phyloP scores from a whole-genome alignment of 1,140 invertebrate species.

The Cydia fagiglandana region DNA sequence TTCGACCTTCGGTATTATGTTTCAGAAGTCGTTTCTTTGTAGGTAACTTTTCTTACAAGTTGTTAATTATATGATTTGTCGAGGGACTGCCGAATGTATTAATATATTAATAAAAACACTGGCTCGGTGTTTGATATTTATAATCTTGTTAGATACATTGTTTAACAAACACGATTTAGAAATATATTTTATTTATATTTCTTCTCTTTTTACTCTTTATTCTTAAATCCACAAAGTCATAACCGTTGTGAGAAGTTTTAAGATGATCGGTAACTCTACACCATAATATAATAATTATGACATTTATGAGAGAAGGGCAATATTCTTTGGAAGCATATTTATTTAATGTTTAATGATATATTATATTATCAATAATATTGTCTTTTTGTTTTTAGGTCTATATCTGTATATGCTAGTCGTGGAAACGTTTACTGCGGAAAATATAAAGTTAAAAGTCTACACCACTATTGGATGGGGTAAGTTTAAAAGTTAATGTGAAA shows the following conservation, averaged over 20 bases:
- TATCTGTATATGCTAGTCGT: conserved; percentile 97
- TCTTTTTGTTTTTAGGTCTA: conserved; percentile 83
- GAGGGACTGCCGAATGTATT: background rate
- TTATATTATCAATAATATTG: background rate
- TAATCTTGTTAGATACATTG: background rate
- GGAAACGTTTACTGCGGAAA: conserved; percentile 94
- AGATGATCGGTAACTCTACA: no score
- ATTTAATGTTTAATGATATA: background rate
- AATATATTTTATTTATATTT: background rate
- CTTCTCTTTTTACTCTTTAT: no score
- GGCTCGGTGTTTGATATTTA: background rate
- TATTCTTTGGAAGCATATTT: no score
- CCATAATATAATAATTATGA: no score
- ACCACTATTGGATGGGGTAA: conserved; percentile 96
- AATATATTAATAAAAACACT: background rate
- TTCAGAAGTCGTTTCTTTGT: background rate
- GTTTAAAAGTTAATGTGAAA: conserved; percentile 55
- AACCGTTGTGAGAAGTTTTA: no score
- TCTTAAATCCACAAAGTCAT: no score
- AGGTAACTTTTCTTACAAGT: background rate
- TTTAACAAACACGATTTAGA: background rate
- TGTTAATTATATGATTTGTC: conserved; percentile 10
- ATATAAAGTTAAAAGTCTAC: conserved; percentile 92
- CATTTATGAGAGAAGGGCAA: no score
- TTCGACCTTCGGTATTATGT: background rate